Evolutionary conservation across 1,140 invertebrate species (phyloP).

Genomic region (Sycophaga agraensis): DNA sequence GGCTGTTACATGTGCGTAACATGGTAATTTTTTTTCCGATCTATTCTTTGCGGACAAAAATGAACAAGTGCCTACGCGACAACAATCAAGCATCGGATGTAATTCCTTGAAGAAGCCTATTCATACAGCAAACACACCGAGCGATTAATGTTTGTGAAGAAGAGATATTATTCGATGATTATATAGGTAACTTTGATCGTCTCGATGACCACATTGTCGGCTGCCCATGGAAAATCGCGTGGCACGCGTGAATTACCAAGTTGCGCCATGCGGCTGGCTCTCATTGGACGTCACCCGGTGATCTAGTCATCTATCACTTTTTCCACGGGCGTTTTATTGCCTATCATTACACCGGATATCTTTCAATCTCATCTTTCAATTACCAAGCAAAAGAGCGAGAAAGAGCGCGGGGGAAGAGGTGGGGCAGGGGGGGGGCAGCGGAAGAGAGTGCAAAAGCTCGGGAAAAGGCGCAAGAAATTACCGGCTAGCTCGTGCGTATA

Average conservation of each 20-base stretch:
- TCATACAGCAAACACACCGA: background rate
- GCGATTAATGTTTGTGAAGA: no score
- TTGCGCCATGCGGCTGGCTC: no score
- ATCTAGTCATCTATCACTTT: constrained; percentile 22
- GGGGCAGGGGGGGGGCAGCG: no score
- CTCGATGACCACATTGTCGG: no score
- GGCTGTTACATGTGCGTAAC: constrained; percentile 3
- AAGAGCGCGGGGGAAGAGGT: no score
- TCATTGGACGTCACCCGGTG: constrained; percentile 6
- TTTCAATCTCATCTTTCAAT: constrained; percentile 24
- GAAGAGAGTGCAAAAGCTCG: no score
- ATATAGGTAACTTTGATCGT: no score
- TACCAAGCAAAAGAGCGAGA: no score
- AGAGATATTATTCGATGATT: background rate
- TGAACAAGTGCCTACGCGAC: background rate
- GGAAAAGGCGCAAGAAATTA: background rate
- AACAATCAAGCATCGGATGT: constrained; percentile 1
- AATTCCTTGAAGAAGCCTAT: constrained; percentile 7
- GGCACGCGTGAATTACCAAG: no score
- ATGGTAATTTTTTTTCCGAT: background rate
- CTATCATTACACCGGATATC: constrained; percentile 13
- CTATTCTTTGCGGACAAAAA: constrained; percentile 1
- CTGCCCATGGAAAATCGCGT: no score
- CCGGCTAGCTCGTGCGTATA: no score
- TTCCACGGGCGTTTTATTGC: constrained; percentile 8